Percentiles rank a stretch among this genome's conserved stretches.
Conservation (phyloP, 1,140 invertebrate species). For the Drosophila sechellia region DNA sequence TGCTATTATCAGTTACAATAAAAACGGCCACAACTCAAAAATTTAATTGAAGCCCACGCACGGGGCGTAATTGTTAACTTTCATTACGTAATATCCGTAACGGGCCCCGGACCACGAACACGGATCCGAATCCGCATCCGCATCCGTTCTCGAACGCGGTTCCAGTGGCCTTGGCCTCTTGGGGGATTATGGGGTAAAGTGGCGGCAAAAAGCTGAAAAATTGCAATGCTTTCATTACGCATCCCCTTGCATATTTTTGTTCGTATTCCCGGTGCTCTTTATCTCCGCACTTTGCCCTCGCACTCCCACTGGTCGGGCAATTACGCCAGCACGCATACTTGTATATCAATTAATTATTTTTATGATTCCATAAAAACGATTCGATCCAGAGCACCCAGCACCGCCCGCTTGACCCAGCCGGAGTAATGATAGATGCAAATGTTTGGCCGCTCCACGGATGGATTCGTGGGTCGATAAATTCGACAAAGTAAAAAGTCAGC, state of each 20-base stretch:
- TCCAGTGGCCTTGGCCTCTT: conserved; percentile 24
- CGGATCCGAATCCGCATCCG: not conserved
- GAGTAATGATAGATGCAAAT: conserved; percentile 71
- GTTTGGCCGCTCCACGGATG: conserved; percentile 15
- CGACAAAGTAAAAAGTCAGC: conserved; percentile 29
- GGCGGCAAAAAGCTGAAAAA: conserved; percentile 69
- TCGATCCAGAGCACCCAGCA: conserved; percentile 2
- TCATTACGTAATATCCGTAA: conserved; percentile 62
- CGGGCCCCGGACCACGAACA: conserved; percentile 3
- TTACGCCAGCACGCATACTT: conserved; percentile 59
- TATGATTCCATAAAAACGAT: conserved; percentile 71
- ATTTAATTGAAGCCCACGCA: conserved; percentile 66
- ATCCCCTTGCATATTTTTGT: conserved; percentile 49
- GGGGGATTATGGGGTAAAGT: conserved; percentile 44
- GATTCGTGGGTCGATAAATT: conserved; percentile 42
- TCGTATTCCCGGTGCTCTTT: conserved; percentile 8
- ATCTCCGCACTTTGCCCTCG: conserved; percentile 28
- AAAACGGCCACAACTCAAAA: conserved; percentile 76
- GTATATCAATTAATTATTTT: conserved; percentile 82
- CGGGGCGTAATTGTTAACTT: conserved; percentile 75
- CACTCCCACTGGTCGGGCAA: conserved; percentile 42
- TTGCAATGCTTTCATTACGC: conserved; percentile 61
- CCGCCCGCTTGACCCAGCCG: conserved; percentile 15
- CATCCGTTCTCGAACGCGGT: conserved; percentile 1
- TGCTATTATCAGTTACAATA: conserved; percentile 78